These are phyloP conservation scores for Temnopleurus reevesii DNA, from an alignment of 53 echinoderm and acorn worm species.

Conservation along the genomic window DNA sequence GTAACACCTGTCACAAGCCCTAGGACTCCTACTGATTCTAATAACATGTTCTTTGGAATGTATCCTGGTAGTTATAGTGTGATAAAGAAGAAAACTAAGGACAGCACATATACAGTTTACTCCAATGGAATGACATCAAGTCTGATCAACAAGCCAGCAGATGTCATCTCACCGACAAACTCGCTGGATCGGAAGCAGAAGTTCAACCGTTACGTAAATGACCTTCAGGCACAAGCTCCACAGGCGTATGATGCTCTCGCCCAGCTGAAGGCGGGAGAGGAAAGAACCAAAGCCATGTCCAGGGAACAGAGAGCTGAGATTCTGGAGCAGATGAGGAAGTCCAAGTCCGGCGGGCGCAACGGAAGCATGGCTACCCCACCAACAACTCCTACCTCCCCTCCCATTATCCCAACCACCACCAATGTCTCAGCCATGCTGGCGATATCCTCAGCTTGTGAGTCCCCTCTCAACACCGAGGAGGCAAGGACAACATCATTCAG, in stretches of 20 bases:
- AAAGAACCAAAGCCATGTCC: constrained; percentile 74
- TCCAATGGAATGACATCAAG: constrained; percentile 56
- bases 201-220: constrained; percentile 72
- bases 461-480: constrained; percentile 53
- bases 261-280: constrained; percentile 49
- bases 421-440: constrained; percentile 37
- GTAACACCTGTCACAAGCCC: constrained; percentile 51
- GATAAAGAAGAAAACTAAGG: constrained; percentile 73
- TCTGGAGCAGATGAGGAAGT: constrained; percentile 81
- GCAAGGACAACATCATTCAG: constrained; percentile 74
- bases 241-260: constrained; percentile 66
- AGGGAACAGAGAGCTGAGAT: constrained; percentile 92
- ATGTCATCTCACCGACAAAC: constrained; percentile 59
- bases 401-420: constrained; percentile 10
- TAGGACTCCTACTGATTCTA: constrained; percentile 19
- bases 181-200: constrained; percentile 71
- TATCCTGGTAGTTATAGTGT: constrained; percentile 89
- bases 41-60: constrained; percentile 75
- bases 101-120: constrained; percentile 50
- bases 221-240: constrained; percentile 67
- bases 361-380: constrained; percentile 59
- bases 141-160: constrained; percentile 47
- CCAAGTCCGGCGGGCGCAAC: constrained; percentile 63
- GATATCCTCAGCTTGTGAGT: constrained; percentile 20
- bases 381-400: constrained; percentile 67